Evolutionary conservation across 2,797 vertebrate genomes (phyloP), one percentile per base, ranked within the genome.

Genomic region (Neosilurus mollespiculum): DNA sequence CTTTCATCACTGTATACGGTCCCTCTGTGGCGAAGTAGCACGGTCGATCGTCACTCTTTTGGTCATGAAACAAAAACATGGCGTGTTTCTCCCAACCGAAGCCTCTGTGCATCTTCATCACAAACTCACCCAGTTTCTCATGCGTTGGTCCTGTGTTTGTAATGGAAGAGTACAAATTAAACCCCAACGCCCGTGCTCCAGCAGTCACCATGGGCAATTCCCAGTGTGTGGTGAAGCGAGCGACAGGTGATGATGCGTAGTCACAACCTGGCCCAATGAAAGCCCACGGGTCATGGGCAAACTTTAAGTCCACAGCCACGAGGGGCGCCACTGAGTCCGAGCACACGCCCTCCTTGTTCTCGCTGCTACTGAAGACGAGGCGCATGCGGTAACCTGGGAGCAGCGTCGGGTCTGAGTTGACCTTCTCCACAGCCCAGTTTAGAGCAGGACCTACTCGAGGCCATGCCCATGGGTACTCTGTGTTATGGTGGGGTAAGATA

Each of bases 381-480:
- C 70, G 88, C 6, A 96, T 90, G 2, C 84, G 89, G 87, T 95
- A 89, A 0, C 94, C 94, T 0, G 93, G 93, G 64, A 97, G 92
- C 8, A 96, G 64, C 62, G 83, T 88, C 0, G 91, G 92, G 6
- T 92, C 94, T 0, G 91, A 83, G 79, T 95, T 96, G 0, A 96
- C 92, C 71, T 75, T 87, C 4, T 80, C 88, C n/a, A 94, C 87
- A 0, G 97, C 97, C 80, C 92, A 86, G 2, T 85, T 9, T 0
- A 98, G 92, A 0, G 96, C 96, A 0, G 97, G 96, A 0, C 95
- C 96, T 78, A 98, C 96, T 1, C 97, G 93, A 2, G 95, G 95
- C 97, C 96, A 96, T 7, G 97, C 95, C 97, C 97, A 98, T 0
- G 96, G 95, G 81, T 97, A 98, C 14, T 93, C 92, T 0, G 94